Conservation (phyloP, 2,888 invertebrate species). For the Harpalus rufipes region DNA sequence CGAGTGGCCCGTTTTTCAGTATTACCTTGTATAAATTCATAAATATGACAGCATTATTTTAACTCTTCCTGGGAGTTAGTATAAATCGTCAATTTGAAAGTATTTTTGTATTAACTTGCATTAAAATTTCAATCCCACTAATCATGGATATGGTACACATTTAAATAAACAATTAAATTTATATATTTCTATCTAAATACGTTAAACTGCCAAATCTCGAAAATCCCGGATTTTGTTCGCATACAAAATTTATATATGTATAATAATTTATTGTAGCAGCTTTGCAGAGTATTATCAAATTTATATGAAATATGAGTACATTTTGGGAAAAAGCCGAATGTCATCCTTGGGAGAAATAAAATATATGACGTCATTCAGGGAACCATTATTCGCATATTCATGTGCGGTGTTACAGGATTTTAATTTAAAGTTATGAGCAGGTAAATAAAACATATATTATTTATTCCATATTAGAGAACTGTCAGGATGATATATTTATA, state of each 20-base stretch:
- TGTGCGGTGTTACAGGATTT: conserved; percentile 3
- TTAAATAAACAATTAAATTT: too few relatives aligned
- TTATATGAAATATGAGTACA: neutral
- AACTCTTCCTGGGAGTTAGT: too few relatives aligned
- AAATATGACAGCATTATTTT: too few relatives aligned
- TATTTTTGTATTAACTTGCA: too few relatives aligned
- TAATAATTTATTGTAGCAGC: neutral
- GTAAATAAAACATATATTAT: conserved; percentile 36
- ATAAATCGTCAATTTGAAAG: too few relatives aligned
- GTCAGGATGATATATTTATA: conserved; percentile 31
- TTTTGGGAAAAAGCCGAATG: neutral
- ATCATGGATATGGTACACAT: too few relatives aligned
- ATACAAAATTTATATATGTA: neutral
- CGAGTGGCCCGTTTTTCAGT: too few relatives aligned
- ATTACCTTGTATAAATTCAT: too few relatives aligned
- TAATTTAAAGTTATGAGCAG: conserved; percentile 23
- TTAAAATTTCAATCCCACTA: too few relatives aligned
- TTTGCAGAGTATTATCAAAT: neutral
- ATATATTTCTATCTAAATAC: neutral
- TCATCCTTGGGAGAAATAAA: conserved; percentile 21
- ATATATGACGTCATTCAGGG: conserved; percentile 9
- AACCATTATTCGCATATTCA: neutral
- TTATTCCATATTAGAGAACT: conserved; percentile 6
- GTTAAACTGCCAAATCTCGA: neutral
- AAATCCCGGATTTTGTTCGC: neutral